Percentiles rank a stretch among this genome's conserved stretches.
phyloP scores from a whole-genome alignment of 1,140 invertebrate genomes.

The Monochamus saltuarius region DNA sequence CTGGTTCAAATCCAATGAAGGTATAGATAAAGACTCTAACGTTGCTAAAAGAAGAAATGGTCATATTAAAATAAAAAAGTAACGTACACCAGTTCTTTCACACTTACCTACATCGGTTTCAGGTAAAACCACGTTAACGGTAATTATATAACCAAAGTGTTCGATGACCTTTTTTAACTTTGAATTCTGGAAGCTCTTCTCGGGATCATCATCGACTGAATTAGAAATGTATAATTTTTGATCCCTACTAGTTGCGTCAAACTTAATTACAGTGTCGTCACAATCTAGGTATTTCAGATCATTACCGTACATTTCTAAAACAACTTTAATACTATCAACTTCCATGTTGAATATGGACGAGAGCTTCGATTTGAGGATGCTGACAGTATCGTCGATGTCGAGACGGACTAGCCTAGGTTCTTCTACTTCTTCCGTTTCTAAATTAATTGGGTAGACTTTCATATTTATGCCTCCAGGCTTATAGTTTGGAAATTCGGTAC shows the following conservation, averaged over 20 bases:
- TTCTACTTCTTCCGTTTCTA: conserved; percentile 62
- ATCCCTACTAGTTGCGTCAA: conserved; percentile 42
- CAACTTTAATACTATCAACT: conserved; percentile 31
- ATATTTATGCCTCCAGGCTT: conserved; percentile 65
- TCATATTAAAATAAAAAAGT: too few species aligned
- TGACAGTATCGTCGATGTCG: conserved; percentile 59
- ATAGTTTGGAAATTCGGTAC: conserved; percentile 63
- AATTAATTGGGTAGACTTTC: conserved; percentile 66
- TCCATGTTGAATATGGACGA: conserved; percentile 54
- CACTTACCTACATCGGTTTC: conserved; percentile 58
- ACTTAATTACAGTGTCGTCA: conserved; percentile 44
- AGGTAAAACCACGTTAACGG: conserved; percentile 62
- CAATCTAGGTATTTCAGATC: conserved; percentile 55
- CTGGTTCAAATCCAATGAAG: conserved; percentile 51
- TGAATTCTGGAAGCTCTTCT: conserved; percentile 46
- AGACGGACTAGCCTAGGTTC: conserved; percentile 64
- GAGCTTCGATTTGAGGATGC: conserved; percentile 63
- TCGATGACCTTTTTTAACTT: conserved; percentile 56
- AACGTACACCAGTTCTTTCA: too few species aligned
- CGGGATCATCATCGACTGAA: conserved; percentile 42
- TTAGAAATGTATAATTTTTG: conserved; percentile 57
- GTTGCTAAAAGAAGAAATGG: conserved; percentile 47
- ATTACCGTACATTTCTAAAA: conserved; percentile 56
- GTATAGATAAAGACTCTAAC: conserved; percentile 59
- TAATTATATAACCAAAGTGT: conserved; percentile 61